Conservation (phyloP, 1,140 invertebrate genomes). For the Penaeus japonicus region DNA sequence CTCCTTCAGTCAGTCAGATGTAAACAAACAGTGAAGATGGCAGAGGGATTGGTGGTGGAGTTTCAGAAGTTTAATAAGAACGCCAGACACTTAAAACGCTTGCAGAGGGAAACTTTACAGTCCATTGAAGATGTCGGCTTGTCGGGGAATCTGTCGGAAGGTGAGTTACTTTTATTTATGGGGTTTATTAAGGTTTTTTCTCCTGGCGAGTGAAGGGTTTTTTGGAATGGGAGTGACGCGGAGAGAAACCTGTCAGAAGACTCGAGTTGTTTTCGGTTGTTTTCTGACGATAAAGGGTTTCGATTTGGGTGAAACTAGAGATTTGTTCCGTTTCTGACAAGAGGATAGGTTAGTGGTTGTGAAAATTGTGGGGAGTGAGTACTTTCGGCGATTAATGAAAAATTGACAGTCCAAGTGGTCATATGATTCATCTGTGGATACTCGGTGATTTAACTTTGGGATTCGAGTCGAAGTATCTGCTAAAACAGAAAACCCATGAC, state of each 20-base stretch:
- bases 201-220: background rate
- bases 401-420: no score
- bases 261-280: no score
- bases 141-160: conserved; percentile 37
- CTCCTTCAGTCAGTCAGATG: conserved; percentile 40
- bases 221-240: background rate
- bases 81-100: conserved; percentile 38
- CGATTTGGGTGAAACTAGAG: no score
- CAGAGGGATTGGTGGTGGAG: conserved; percentile 42
- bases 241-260: background rate
- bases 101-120: conserved; percentile 51
- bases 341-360: no score
- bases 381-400: no score
- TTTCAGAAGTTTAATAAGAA: conserved; percentile 54
- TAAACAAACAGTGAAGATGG: conserved; percentile 49
- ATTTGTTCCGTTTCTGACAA: no score
- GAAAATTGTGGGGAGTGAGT: no score
- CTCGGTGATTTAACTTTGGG: no score
- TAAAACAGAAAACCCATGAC: no score
- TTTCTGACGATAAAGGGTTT: no score
- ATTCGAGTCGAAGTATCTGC: no score
- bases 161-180: background rate
- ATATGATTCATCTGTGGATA: no score
- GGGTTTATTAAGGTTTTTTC: background rate
- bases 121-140: conserved; percentile 48